Evolutionary conservation across 2,113 vertebrate species (phyloP), one percentile per base, ranked within the genome.

Genomic region (Cyrtonyx montezumae): DNA sequence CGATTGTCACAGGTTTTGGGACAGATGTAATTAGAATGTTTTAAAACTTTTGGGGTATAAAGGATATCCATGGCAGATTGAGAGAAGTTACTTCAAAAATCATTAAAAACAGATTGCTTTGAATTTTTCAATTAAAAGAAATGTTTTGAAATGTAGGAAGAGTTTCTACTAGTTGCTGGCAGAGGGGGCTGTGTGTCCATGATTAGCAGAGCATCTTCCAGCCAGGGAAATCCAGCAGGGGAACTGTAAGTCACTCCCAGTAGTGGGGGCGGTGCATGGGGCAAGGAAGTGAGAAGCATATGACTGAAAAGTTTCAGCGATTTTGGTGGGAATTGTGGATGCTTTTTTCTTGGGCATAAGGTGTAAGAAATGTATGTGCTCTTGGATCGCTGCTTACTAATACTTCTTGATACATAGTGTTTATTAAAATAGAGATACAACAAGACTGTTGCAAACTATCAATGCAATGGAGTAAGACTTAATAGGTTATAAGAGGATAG

Each of bases 81-180:
- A 53, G 16, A 65, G 5, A 59, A 45, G 6, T 30, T 3, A 48
- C 40, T 88, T 88, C 0, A 68, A 65, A 77, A 75, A 62, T 21
- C 0, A 18, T 17, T 36, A 53, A 19, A 30, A 53, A 42, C 32
- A 81, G 3, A 2, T 40, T 86, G 69, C 9, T 20, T 37, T 80
- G 21, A 19, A 23, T 73, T 84, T 88, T 5, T 5, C 16, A 12
- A 30, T 58, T 63, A 37, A 18, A 37, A 55, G 22, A 30, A 11
- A 40, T 36, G 5, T n/a, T 36, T 25, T 69, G 34, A 19, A 45
- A 32, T 11, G 6, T 5, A 48, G 49, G 37, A 19, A 76, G 61
- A 95, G 53, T 56, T 96, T 94, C 93, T 95, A 26, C 20, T 43
- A 61, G 30, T 94, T 91, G 73, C 96, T 96, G 96, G 66, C 70